A percentile compares a stretch with the other conserved stretches of the same genome.
phyloP scores from a whole-genome alignment of 1,140 invertebrate genomes.

The Leptinotarsa texana region DNA sequence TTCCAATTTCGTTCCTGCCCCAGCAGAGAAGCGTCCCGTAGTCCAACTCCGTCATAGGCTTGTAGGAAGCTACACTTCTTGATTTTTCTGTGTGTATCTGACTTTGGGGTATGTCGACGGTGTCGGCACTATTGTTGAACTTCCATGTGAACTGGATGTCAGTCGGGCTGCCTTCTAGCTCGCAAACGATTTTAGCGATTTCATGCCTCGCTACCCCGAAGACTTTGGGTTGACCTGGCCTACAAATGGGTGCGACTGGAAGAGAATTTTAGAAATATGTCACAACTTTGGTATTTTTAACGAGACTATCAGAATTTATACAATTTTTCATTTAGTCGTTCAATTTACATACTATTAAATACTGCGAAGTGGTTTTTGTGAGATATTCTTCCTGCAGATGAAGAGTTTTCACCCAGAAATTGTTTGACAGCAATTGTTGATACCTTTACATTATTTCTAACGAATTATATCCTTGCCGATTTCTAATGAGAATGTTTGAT shows the following conservation, averaged over 20 bases:
- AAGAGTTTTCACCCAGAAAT: too few relatives aligned
- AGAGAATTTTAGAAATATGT: constrained; percentile 24
- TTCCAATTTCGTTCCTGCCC: constrained; percentile 70
- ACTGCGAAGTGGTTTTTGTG: too few relatives aligned
- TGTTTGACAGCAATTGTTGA: too few relatives aligned
- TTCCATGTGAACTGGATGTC: constrained; percentile 73
- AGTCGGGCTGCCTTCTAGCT: constrained; percentile 82
- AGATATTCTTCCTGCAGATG: too few relatives aligned
- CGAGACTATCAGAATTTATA: too few relatives aligned
- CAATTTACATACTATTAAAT: too few relatives aligned
- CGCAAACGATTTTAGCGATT: constrained; percentile 74
- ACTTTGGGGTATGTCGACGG: constrained; percentile 67
- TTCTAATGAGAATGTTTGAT: too few relatives aligned
- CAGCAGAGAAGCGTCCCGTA: constrained; percentile 74
- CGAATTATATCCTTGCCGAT: too few relatives aligned
- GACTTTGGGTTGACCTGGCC: constrained; percentile 65
- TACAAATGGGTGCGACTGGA: constrained; percentile 73
- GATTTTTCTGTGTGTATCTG: constrained; percentile 64
- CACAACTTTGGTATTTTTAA: too few relatives aligned
- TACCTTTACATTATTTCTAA: too few relatives aligned
- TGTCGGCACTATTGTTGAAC: constrained; percentile 75
- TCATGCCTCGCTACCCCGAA: constrained; percentile 81
- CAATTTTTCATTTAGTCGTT: too few relatives aligned
- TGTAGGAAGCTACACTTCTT: constrained; percentile 68
- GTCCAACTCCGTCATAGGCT: constrained; percentile 71